Evolutionary conservation across 1,140 invertebrate species (phyloP).

Genomic region (Centruroides sculpturatus): DNA sequence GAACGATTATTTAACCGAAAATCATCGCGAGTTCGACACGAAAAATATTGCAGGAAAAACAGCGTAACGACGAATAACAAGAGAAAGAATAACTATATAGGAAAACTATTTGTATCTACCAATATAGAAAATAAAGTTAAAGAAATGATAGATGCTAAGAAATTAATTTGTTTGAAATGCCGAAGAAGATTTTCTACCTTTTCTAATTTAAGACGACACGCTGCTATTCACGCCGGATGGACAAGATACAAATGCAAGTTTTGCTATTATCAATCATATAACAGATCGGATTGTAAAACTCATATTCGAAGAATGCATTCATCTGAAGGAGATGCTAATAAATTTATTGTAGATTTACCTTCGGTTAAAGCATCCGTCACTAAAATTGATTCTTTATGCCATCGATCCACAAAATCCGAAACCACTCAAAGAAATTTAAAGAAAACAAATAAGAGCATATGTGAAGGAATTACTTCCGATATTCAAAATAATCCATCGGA

Average conservation of each 20-base stretch:
- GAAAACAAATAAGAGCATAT: too few species aligned
- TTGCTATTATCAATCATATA: conserved; percentile 28
- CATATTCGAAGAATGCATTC: conserved; percentile 24
- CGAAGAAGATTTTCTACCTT: conserved; percentile 22
- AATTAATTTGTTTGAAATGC: conserved; percentile 27
- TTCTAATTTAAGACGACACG: conserved; percentile 29
- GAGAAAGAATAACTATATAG: conserved; percentile 14
- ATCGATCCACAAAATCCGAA: too few species aligned
- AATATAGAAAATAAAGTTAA: conserved; percentile 16
- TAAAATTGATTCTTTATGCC: too few species aligned
- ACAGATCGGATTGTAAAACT: conserved; percentile 25
- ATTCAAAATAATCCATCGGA: too few species aligned
- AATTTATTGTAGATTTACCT: too few species aligned
- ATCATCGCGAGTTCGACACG: conserved; percentile 14
- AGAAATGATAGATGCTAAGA: conserved; percentile 23
- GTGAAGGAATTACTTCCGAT: too few species aligned
- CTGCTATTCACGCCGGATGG: conserved; percentile 30
- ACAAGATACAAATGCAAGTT: conserved; percentile 29
- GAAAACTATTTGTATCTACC: neutral
- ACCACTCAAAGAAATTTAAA: too few species aligned
- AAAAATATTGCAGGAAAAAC: conserved; percentile 12
- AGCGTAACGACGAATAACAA: neutral
- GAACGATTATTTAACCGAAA: conserved; percentile 15
- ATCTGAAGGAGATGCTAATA: neutral
- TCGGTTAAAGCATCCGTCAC: too few species aligned